phyloP scores from a whole-genome alignment of 2,797 vertebrate genomes.

The Micrastur ruficollis region DNA sequence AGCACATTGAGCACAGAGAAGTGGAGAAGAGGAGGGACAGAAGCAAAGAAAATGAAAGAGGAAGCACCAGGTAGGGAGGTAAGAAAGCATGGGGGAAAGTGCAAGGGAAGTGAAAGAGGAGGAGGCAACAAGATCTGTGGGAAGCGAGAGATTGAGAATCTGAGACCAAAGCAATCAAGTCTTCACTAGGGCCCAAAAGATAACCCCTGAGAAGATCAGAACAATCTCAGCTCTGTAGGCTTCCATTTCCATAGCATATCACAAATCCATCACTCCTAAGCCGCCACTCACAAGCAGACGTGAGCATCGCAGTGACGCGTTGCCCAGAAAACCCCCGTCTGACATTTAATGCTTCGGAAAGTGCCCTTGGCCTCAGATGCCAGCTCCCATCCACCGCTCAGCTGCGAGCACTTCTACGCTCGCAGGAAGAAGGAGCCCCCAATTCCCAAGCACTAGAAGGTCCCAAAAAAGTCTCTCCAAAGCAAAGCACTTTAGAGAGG shows the following conservation, averaged over 20 bases:
- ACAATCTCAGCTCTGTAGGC: not conserved
- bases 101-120: not conserved
- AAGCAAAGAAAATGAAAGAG: not conserved
- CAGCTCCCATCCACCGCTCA: not conserved
- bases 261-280: not conserved
- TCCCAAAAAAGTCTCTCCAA: not conserved
- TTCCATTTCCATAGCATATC: not conserved
- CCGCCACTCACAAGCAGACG: rapidly evolving
- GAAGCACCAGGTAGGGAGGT: not conserved
- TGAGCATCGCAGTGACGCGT: not conserved
- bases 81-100: not conserved
- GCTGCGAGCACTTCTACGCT: not conserved
- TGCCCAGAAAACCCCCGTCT: not conserved
- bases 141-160: not conserved
- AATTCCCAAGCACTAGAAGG: not conserved
- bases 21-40: not conserved
- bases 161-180: slow-evolving; percentile 6
- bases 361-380: not conserved
- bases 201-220: not conserved
- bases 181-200: not conserved
- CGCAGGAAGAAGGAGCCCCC: rapidly evolving
- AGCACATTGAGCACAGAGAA: not conserved
- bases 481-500: not conserved
- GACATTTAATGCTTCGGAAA: not conserved
- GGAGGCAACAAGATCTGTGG: not conserved